Evolutionary conservation across 2,888 invertebrate species (phyloP), one percentile per base, ranked within the genome.

Genomic region (Epistrophe eligans): DNA sequence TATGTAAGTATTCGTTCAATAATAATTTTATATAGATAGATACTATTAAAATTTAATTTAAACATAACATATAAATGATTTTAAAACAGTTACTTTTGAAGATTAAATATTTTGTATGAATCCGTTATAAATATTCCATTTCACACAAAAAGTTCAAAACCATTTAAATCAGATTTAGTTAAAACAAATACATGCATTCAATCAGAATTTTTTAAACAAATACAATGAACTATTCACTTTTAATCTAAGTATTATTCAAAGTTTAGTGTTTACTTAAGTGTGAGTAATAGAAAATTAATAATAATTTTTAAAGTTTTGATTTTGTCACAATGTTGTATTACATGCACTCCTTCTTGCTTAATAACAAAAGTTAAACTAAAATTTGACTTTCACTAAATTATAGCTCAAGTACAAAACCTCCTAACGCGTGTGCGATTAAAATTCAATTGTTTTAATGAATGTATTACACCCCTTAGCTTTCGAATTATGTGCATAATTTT

Each of bases 331-430:
- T 52, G 17, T 60, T 40, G 4, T 40, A 19, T 15, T 24, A 19
- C 19, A 8, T 15, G 24, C 40, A 64, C 38, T 48, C 67, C 48
- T 62, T 48, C 45, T 10, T 28, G 38, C 40, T 43, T 38, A 60
- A 48, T 19, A 66, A 32, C 58, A 52, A 45, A 11, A 40, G 35
- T 50, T 52, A 50, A 45, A 84, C 79, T 79, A 71, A 84, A 77
- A 71, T 64, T 71, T 32, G 13, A 43, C n/a, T 72, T 71, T 13
- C 10, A 43, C n/a, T 19, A 7, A 62, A 81, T n/a, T n/a, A 19
- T 10, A 66, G 11, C 6, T 32, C 17, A 19, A 40, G 62, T 17
- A n/a, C 28, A 48, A 48, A 24, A 32, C 11, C 11, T 52, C 19
- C 4, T 57, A 48, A 15, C 13, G 5, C 13, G 5, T 19, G n/a